Evolutionary conservation across 2,113 vertebrate species (phyloP).

Genomic region (Anhinga rufa): DNA sequence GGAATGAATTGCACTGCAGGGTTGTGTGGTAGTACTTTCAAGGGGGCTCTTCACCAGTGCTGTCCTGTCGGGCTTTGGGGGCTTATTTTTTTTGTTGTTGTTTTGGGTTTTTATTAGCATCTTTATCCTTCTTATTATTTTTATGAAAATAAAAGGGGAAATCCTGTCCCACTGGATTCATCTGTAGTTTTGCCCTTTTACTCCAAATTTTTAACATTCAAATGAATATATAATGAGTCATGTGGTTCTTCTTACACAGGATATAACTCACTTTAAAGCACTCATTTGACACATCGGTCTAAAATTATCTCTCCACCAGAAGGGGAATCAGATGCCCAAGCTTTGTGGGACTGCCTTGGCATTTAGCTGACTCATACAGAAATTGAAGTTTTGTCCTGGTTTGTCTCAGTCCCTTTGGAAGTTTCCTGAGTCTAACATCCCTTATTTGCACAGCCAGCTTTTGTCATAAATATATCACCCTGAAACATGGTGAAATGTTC

Average conservation of each 20-base stretch:
- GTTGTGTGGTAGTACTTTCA: neutral
- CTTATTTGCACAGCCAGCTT: neutral
- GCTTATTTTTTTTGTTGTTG: neutral
- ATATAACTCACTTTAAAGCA: neutral
- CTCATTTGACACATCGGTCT: neutral
- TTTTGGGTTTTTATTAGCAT: neutral
- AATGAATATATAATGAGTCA: neutral
- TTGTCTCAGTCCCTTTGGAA: neutral
- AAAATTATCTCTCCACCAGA: constrained; percentile 14
- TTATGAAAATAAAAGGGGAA: neutral
- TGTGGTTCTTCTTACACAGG: neutral
- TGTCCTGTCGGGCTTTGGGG: neutral
- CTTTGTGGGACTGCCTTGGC: neutral
- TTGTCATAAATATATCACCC: neutral
- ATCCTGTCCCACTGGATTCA: neutral
- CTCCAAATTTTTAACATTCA: neutral
- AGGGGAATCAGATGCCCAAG: constrained; percentile 8
- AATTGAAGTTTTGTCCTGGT: neutral
- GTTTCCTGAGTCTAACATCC: neutral
- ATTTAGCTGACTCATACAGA: constrained; percentile 36
- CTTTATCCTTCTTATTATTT: neutral
- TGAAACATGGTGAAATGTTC: neutral
- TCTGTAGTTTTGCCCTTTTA: neutral
- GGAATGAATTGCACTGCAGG: neutral
- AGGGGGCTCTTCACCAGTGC: neutral